Evolutionary conservation across 2,888 invertebrate species (phyloP), one percentile per base, ranked within the genome.

Genomic region (Atrina japonica): DNA sequence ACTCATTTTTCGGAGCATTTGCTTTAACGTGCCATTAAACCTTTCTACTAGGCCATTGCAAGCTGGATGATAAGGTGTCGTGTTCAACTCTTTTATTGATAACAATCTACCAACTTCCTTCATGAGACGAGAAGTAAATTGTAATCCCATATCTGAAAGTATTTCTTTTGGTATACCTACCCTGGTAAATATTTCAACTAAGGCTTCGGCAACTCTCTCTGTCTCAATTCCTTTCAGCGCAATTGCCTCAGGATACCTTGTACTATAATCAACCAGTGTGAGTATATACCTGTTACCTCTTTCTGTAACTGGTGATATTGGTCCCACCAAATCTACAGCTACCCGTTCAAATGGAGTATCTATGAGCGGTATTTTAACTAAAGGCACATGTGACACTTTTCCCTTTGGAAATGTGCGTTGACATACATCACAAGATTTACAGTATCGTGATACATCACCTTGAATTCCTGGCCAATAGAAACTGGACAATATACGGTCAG

Each of bases 81-180:
- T 76, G 0, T 52, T 50, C 1, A 76, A n/a, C 23, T 76, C 67
- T 18, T 61, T 70, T 68, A n/a, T n/a, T 1, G 70, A 65, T 11
- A 74, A 41, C 23, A 77, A 43, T 35, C 74, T 59, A 27, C 56
- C 65, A 16, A 79, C 60, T 49, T 76, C 74, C 30, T 56, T 59
- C 73, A 80, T 77, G 11, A 78, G 35, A 16, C 65, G 47, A 16
- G 75, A 72, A 0, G 78, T 81, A 50, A 81, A 80, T 30, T 79
- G 78, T 3, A 67, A 63, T 43, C 66, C 64, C 72, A 60, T 60
- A 27, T 35, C 35, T 35, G 35, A 35, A 5, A 35, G 11, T 35
- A 35, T 35, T 35, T 35, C 35, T 35, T 35, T 35, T 11, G 35
- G 35, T 5, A 35, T 35, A 11, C 35, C 35, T 5, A 35, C 5